Base-by-base conservation (phyloP, 1,140 invertebrate genomes). In the Solen grandis region DNA sequence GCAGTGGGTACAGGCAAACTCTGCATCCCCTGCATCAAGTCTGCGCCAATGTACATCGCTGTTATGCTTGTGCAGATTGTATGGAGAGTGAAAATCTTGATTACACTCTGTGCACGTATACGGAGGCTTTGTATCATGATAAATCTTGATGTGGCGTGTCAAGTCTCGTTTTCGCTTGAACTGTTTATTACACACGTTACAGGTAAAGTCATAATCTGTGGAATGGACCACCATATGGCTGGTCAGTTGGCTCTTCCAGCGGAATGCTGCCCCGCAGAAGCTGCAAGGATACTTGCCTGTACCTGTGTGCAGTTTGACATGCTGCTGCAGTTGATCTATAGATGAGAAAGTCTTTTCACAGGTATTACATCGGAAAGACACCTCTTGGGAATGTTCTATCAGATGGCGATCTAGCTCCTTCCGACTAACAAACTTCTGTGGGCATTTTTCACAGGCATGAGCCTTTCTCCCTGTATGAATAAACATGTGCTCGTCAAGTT, bases 41-140 rank as follows among this genome's bases (percentile, higher is more conserved):
- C 57, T 41, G 33, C 69, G 68, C 75, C 75, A 78, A 50, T 78
- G 75, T 2, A 62, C 66, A 55, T 78, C 75, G 2, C 63, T 68
- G 5, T 78, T 78, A 22, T 78, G 75, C 22, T 35, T 27, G 33
- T 65, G 62, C 33, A 78, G 25, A 33, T 69, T 69, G 22, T 33
- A 60, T 13, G 75, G 62, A 16, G 63, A 68, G 41, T 78, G 75
- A 27, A 78, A 78, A 50, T 78, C 75, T 41, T 54, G 33, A 29
- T 78, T 78, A n/a, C 75, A 78, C 31, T 78, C 75, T 5, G 65
- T 68, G 50, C 75, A 78, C 13, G 31, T 78, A 35, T 66, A 78
- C n/a, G 75, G 75, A n/a, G 75, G 75, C 52, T 78, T 78, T 0
- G 75, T 78, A 57, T 78, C 75, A 57, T 78, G 75, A 60, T 66